A percentile compares a stretch with the other conserved stretches of the same genome.
Evolutionary conservation across 2,113 vertebrate species (phyloP).

Genomic region (Lycaon pictus): DNA sequence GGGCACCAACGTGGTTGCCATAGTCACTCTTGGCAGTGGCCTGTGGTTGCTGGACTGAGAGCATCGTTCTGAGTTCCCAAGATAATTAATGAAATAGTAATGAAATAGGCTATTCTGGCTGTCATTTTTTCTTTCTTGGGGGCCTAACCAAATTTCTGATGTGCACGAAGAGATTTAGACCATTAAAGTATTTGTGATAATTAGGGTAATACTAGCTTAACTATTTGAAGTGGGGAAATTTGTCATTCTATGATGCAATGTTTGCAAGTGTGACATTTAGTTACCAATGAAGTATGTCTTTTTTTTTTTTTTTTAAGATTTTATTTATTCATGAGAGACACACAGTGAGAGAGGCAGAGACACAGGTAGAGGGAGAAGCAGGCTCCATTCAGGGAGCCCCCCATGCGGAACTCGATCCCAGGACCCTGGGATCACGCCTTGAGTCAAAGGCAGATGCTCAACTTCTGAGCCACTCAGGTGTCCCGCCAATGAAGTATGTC

Average conservation of each 20-base stretch:
- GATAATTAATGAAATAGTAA: conserved; percentile 25
- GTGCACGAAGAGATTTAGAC: neutral
- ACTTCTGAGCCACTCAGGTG: no score
- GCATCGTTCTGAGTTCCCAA: neutral
- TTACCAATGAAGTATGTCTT: neutral
- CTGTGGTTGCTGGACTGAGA: conserved; percentile 11
- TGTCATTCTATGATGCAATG: neutral
- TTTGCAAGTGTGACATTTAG: neutral
- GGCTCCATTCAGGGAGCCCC: no score
- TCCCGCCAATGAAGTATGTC: neutral
- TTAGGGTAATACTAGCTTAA: neutral
- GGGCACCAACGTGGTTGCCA: conserved; percentile 61
- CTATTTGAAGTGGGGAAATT: neutral
- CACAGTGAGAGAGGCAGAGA: no score
- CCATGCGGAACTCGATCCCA: no score
- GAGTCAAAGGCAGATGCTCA: no score
- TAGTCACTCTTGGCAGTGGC: conserved; percentile 40
- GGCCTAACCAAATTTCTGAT: neutral
- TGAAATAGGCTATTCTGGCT: neutral
- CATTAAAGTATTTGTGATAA: neutral
- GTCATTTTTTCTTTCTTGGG: neutral
- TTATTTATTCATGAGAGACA: no score
- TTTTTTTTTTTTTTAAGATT: no score
- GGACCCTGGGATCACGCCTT: no score
- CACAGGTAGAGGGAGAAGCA: no score